These are phyloP conservation scores for Apotomis betuletana DNA, from an alignment of 2,888 invertebrate species.

Conservation along the genomic window DNA sequence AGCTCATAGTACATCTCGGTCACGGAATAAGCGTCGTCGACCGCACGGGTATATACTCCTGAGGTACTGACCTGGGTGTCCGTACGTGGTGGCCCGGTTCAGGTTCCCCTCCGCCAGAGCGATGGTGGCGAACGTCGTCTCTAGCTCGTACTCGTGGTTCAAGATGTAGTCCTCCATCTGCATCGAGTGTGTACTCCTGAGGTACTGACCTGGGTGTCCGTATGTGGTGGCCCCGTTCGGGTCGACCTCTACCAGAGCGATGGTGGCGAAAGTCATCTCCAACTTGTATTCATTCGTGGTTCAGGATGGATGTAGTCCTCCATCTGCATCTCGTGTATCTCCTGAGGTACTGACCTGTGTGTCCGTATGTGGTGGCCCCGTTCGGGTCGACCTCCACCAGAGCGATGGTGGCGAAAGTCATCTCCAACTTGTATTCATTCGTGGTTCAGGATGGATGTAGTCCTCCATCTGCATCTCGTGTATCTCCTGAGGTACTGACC, in stretches of 20 bases:
- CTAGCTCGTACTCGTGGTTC: slow-evolving; percentile 60
- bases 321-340: slow-evolving; percentile 56
- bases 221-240: slow-evolving; percentile 47
- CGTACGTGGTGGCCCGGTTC: slow-evolving; percentile 47
- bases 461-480: too few species aligned
- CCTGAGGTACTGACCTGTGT: too few species aligned
- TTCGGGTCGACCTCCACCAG: too few species aligned
- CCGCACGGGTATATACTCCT: slow-evolving; percentile 42
- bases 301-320: slow-evolving; percentile 60
- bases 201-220: slow-evolving; percentile 38
- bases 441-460: too few species aligned
- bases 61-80: slow-evolving; percentile 24
- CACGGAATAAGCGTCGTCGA: too few species aligned
- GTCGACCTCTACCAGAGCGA: slow-evolving; percentile 60
- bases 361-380: too few species aligned
- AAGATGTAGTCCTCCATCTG: slow-evolving; percentile 60
- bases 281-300: slow-evolving; percentile 62
- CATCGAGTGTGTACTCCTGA: slow-evolving; percentile 50
- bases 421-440: too few species aligned
- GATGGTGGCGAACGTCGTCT: slow-evolving; percentile 56
- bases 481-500: too few species aligned
- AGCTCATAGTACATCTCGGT: too few species aligned
- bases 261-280: slow-evolving; percentile 54
- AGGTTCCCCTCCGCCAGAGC: slow-evolving; percentile 58
- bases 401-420: too few species aligned